Conservation (phyloP, 2,888 invertebrate genomes). For the Andrena bicolor region DNA sequence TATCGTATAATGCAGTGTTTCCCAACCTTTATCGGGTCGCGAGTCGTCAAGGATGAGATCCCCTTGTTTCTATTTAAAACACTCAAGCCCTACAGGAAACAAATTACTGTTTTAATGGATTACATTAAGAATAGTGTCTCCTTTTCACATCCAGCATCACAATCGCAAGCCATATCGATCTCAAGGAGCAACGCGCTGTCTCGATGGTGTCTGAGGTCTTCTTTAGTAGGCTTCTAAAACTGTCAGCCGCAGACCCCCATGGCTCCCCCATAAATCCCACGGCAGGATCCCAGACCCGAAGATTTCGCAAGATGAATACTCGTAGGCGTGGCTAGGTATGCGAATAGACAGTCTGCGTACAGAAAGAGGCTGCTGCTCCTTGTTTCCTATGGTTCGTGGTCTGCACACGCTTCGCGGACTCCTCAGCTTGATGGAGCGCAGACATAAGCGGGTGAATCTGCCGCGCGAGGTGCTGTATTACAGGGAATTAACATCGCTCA, state of each 20-base stretch:
- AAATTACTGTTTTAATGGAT: too few species aligned
- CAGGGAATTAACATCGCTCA: conserved; percentile 29
- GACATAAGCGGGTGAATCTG: conserved; percentile 36
- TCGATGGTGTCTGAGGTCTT: conserved; percentile 41
- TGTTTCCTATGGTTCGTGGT: conserved; percentile 4
- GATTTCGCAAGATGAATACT: conserved; percentile 58
- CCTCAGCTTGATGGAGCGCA: conserved; percentile 21
- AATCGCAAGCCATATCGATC: background rate
- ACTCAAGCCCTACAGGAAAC: too few species aligned
- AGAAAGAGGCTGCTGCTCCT: conserved; percentile 5
- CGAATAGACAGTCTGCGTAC: conserved; percentile 14
- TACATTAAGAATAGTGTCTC: background rate
- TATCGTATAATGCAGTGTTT: conserved; percentile 4
- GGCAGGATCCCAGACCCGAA: conserved; percentile 45
- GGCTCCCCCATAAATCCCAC: conserved; percentile 62
- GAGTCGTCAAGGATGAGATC: too few species aligned
- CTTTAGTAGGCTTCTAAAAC: conserved; percentile 58
- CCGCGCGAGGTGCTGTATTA: conserved; percentile 12
- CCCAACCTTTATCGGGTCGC: background rate
- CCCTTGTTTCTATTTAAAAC: too few species aligned
- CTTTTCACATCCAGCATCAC: background rate
- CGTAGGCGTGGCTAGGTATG: conserved; percentile 57
- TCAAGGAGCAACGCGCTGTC: conserved; percentile 4
- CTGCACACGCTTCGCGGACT: background rate
- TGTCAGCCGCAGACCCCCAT: conserved; percentile 58